Conservation (phyloP, 2,113 vertebrate genomes). For the Stercorarius parasiticus region DNA sequence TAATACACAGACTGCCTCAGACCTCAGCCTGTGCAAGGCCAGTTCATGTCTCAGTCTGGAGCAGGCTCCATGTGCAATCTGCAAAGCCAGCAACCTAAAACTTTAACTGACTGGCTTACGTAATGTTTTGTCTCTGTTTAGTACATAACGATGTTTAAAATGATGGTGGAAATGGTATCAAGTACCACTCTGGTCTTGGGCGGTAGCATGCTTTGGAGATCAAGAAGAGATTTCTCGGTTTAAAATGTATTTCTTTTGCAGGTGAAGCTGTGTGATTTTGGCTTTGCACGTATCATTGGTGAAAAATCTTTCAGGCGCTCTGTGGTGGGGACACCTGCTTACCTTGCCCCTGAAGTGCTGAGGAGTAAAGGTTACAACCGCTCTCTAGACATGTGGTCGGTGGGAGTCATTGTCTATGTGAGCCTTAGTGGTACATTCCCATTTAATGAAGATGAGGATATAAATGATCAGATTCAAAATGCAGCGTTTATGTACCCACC, state of each 20-base stretch:
- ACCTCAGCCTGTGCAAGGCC: not conserved
- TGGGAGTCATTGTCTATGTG: constrained; percentile 96
- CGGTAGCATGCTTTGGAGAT: not conserved
- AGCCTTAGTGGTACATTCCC: constrained; percentile 97
- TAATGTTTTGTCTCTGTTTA: not conserved
- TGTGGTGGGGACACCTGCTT: constrained; percentile 95
- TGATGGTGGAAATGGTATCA: not conserved
- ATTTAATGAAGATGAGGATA: constrained; percentile 98
- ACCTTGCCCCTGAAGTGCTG: constrained; percentile 94
- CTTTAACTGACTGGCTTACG: rapidly evolving
- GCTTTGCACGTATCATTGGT: constrained; percentile 96
- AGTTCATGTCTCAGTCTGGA: not conserved
- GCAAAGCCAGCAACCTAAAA: not conserved
- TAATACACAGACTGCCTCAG: not conserved
- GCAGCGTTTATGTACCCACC: constrained; percentile 98
- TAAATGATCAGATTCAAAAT: constrained; percentile 98
- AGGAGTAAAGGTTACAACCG: constrained; percentile 98
- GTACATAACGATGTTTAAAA: not conserved
- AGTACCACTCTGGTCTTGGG: not conserved
- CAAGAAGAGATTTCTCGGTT: not conserved
- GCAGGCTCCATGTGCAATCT: not conserved
- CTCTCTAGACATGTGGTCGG: constrained; percentile 98
- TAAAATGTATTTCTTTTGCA: constrained; percentile 36
- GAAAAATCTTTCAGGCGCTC: constrained; percentile 97
- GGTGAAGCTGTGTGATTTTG: constrained; percentile 98